These are phyloP conservation scores for Pediacus dermestoides DNA, from an alignment of 2,888 invertebrate species.

Conservation along the genomic window DNA sequence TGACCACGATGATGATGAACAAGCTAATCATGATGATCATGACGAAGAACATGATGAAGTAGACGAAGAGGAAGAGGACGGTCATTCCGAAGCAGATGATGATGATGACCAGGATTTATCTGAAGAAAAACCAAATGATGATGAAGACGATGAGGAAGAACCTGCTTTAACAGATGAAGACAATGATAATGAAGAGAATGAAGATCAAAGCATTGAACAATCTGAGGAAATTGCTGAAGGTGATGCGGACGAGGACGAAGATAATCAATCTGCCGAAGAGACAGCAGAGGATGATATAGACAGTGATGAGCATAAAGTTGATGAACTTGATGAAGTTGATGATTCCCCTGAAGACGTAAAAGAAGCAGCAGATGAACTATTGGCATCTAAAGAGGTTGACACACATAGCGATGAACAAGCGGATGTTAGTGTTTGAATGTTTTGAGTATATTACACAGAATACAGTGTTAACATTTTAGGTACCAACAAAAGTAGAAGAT, in stretches of 20 bases:
- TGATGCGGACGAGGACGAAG: conserved; percentile 13
- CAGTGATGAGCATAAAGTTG: conserved; percentile 25
- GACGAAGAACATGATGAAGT: conserved; percentile 35
- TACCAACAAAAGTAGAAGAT: conserved; percentile 14
- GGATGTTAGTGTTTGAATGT: conserved; percentile 23
- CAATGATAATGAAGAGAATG: conserved; percentile 31
- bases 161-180: conserved; percentile 29
- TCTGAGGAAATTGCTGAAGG: conserved; percentile 20
- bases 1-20: conserved; percentile 38
- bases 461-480: not conserved
- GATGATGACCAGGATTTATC: conserved; percentile 20
- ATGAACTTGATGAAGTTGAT: conserved; percentile 22
- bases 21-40: conserved; percentile 37
- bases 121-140: conserved; percentile 24
- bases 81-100: conserved; percentile 31
- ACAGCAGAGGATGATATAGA: conserved; percentile 18
- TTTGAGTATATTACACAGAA: conserved; percentile 21
- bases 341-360: conserved; percentile 12
- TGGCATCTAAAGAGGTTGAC: conserved; percentile 15
- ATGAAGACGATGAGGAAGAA: conserved; percentile 25
- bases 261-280: conserved; percentile 19
- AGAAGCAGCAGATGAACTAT: conserved; percentile 24
- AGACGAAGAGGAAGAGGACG: conserved; percentile 39
- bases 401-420: conserved; percentile 21
- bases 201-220: conserved; percentile 28